These are phyloP conservation scores for Acrossocheilus wenchowensis DNA, from an alignment of 2,797 vertebrate genomes.

Conservation along the genomic window DNA sequence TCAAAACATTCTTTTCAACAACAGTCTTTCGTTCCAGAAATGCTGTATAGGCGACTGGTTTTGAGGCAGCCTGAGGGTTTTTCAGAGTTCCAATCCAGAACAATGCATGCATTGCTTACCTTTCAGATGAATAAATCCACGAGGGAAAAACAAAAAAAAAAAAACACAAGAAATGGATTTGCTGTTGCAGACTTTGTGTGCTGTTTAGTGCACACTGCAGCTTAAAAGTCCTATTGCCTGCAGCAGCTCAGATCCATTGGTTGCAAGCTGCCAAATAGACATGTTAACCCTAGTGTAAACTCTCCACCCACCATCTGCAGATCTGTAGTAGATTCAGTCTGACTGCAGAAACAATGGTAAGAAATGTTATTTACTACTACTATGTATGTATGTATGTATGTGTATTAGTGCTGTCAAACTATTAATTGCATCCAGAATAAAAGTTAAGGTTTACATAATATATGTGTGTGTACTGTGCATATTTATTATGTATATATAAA, in stretches of 20 bases:
- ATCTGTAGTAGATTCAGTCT: neutral
- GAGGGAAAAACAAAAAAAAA: neutral
- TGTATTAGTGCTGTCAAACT: no score
- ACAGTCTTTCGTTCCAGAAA: neutral
- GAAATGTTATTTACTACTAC: neutral
- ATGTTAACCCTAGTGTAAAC: neutral
- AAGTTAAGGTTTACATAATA: no score
- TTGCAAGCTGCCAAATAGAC: neutral
- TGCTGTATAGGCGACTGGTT: neutral
- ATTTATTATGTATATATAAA: no score
- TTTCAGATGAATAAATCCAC: neutral
- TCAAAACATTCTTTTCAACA: neutral
- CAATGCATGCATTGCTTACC: constrained; percentile 11
- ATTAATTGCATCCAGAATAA: no score
- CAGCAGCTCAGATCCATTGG: constrained; percentile 4
- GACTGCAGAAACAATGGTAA: neutral
- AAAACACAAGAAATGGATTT: neutral
- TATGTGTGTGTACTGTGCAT: no score
- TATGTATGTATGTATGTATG: no score
- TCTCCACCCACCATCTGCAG: constrained; percentile 25
- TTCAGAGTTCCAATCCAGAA: neutral
- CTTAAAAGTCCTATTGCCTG: neutral
- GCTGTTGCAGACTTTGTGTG: neutral
- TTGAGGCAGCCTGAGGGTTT: neutral
- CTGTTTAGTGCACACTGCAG: constrained; percentile 1